Base-by-base conservation (phyloP, 1,140 invertebrate genomes). In the Acyrthosiphon pisum region DNA sequence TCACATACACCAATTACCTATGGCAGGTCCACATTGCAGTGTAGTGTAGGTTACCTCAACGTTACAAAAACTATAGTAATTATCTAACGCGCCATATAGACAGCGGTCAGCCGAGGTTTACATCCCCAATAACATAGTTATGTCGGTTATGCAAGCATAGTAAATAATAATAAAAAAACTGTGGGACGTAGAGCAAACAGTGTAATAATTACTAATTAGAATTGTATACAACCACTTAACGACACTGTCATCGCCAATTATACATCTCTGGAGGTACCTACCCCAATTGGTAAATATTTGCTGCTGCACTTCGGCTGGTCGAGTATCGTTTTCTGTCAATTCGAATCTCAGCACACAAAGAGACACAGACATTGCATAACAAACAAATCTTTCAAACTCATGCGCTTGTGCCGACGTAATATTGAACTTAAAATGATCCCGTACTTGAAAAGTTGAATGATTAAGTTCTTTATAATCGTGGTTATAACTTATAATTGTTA, bases 281-380 rank as follows among this genome's bases (percentile, higher is more conserved):
- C 94, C 84, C 94, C 93, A 87, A 89, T 93, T 53, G 50, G 53
- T 91, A 53, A 93, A 41, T 22, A 48, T 93, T 93, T 93, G 89
- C 76, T 86, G 81, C 84, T 56, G 87, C 9, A 22, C 46, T 41
- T 90, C 84, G 9, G 83, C 93, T 6, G 14, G 35, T 37, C 26
- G 46, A 26, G 44, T 37, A 30, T 41, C 44, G 48, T 93, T 68
- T 50, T 93, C 83, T 2, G 89, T 93, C 68, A 94, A 11, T 93
- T 94, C 94, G 60, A 94, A 94, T 94, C 94, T 93, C 26, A 94
- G 76, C 87, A 93, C 93, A 76, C 94, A 94, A 93, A 94, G 60
- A 35, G 94, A 94, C n/a, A 94, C 94, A 35, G 94, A 87, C 68
- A 94, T 91, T 93, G 94, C 91, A 93, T 93, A 93, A 83, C 91